Percentiles rank a stretch among this genome's conserved stretches.
Evolutionary conservation across 2,797 vertebrate genomes (phyloP).

Genomic region (Anas bahamensis): DNA sequence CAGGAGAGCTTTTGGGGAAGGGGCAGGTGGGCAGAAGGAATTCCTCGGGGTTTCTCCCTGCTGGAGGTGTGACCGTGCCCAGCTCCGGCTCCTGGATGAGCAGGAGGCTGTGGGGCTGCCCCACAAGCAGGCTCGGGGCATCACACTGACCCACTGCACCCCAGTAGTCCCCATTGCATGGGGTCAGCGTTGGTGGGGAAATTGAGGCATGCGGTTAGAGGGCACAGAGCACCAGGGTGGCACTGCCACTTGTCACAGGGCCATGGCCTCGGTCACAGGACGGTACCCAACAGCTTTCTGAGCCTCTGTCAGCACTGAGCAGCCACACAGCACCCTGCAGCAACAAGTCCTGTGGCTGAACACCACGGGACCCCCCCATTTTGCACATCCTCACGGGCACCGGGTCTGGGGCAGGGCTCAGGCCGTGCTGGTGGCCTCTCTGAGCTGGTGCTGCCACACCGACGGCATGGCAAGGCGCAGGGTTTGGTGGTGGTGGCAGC

Average conservation of each 20-base stretch:
- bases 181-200: not conserved
- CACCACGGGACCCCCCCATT: too few relatives aligned
- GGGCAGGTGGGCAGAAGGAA: accelerated
- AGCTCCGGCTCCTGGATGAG: not conserved
- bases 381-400: too few relatives aligned
- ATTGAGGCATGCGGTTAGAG: not conserved
- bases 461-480: not conserved
- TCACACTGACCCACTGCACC: not conserved
- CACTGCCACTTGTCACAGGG: not conserved
- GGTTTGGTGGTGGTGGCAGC: not conserved
- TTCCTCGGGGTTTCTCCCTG: not conserved
- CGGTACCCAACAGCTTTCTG: not conserved
- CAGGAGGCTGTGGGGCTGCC: accelerated
- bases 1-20: not conserved
- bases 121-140: not conserved
- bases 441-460: not conserved
- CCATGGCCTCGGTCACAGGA: not conserved
- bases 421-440: not conserved
- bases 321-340: not conserved
- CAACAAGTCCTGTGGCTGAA: not conserved
- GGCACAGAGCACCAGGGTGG: not conserved
- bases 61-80: not conserved
- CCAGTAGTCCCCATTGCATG: not conserved
- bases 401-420: not conserved
- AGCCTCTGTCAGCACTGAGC: not conserved